Evolutionary conservation across 2,888 invertebrate genomes (phyloP).

Genomic region (Philereme vetulata): DNA sequence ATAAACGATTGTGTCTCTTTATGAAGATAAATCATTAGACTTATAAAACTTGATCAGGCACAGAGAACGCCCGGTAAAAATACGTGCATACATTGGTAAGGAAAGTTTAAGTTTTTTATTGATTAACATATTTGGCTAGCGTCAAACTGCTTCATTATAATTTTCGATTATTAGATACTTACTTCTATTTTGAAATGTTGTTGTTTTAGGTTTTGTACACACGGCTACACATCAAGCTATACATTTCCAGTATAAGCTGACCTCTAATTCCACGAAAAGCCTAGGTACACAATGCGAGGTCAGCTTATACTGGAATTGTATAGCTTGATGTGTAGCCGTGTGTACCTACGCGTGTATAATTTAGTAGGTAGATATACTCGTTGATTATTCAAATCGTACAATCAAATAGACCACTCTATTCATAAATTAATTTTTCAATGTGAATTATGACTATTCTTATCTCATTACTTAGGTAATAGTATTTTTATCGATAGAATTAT

Average conservation of each 20-base stretch:
- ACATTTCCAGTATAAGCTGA: too few relatives aligned
- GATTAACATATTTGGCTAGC: neutral
- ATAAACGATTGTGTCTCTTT: constrained; percentile 38
- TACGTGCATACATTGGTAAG: constrained; percentile 4
- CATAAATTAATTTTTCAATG: constrained; percentile 60
- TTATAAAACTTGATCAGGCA: constrained; percentile 36
- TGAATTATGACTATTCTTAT: constrained; percentile 53
- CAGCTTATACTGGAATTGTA: too few relatives aligned
- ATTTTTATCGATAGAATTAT: constrained; percentile 52
- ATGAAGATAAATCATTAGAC: constrained; percentile 39
- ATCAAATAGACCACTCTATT: constrained; percentile 42
- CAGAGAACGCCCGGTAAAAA: constrained; percentile 23
- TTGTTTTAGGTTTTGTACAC: neutral
- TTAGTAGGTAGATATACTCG: too few relatives aligned
- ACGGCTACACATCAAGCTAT: too few relatives aligned
- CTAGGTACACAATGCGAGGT: too few relatives aligned
- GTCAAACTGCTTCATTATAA: neutral
- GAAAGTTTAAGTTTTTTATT: constrained; percentile 4
- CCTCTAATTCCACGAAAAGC: too few relatives aligned
- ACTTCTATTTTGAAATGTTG: neutral
- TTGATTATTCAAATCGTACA: constrained; percentile 55
- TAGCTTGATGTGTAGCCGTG: too few relatives aligned
- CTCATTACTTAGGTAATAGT: constrained; percentile 55
- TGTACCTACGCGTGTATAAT: neutral
- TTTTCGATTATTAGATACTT: constrained; percentile 4